Evolutionary conservation across 2,888 invertebrate species (phyloP), one percentile per base, ranked within the genome.

Genomic region (Sphecodes monilicornis): DNA sequence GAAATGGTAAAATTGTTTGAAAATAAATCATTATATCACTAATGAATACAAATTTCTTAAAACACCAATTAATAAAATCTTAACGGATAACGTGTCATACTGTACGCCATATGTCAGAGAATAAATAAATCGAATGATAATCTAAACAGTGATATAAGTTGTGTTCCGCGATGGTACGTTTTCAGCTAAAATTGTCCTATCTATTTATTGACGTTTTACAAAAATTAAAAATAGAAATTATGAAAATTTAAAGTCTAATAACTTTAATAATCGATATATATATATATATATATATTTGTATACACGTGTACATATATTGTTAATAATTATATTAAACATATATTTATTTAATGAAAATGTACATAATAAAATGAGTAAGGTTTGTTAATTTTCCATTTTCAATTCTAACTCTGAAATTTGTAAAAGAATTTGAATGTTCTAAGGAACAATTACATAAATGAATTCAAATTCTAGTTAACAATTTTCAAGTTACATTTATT

Each of bases 21-120:
- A 70, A 79, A 50, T 70, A 76, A 75, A 79, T 86, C 86, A 85
- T 86, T 36, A 69, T 86, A 81, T 60, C 78, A 77, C 77, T 75
- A 43, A 73, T 41, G 18, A 18, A 57, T 74, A 50, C 41, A 29
- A 64, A 72, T 72, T 60, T 66, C 78, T 64, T 68, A 22, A 68
- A 18, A 46, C 66, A 18, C 75, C 70, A 29, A 36, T 75, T 57
- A 54, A 36, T 32, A 41, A 26, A 76, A 69, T 77, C 71, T 74
- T 79, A 76, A 85, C 57, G 32, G 46, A 29, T 72, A 54, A 57
- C 50, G 18, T 73, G 72, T 66, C 72, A 73, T 80, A 80, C 69
- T 79, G 79, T 68, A 73, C 60, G 76, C 71, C 69, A 77, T 70
- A 73, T 82, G 29, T 8, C 72, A 70, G 54, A 60, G 78, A 60